Percentiles rank a stretch among this genome's conserved stretches.
Evolutionary conservation across 2,888 invertebrate genomes (phyloP).

Genomic region (Choreutis nemorana): DNA sequence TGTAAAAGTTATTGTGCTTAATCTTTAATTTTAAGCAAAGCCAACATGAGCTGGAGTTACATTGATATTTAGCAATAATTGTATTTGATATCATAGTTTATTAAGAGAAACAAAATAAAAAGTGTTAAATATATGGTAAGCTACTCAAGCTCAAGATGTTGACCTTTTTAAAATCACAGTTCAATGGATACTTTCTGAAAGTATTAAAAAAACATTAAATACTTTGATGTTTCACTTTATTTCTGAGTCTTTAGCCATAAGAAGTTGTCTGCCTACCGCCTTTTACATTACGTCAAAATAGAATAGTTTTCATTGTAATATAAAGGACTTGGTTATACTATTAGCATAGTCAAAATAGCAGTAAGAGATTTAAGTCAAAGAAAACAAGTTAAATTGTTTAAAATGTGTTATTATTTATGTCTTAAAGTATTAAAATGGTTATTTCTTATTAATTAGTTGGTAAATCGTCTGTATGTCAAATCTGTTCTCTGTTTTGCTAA

Average conservation of each 20-base stretch:
- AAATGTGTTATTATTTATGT: slow-evolving; percentile 68
- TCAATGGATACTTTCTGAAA: slow-evolving; percentile 4
- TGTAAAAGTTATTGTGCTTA: slow-evolving; percentile 27
- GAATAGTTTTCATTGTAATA: slow-evolving; percentile 54
- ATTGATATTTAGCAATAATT: slow-evolving; percentile 20
- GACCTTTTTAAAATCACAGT: slow-evolving; percentile 2
- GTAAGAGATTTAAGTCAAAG: slow-evolving; percentile 66
- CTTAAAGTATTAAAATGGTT: slow-evolving; percentile 67
- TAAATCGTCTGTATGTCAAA: slow-evolving; percentile 56
- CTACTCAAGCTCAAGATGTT: slow-evolving; percentile 8
- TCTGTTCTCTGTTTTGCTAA: slow-evolving; percentile 25
- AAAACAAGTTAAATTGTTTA: slow-evolving; percentile 66
- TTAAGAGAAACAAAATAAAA: slow-evolving; percentile 4
- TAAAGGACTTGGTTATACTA: slow-evolving; percentile 63
- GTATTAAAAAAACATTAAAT: too few species aligned
- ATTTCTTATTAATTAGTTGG: slow-evolving; percentile 67
- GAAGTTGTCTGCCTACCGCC: slow-evolving; percentile 65
- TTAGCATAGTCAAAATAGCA: slow-evolving; percentile 62
- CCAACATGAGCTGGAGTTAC: slow-evolving; percentile 23
- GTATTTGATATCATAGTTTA: slow-evolving; percentile 16
- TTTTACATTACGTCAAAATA: slow-evolving; percentile 63
- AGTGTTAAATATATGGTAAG: slow-evolving; percentile 9
- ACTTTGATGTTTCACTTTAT: slow-evolving; percentile 37
- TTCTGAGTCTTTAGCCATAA: slow-evolving; percentile 56
- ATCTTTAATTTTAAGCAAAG: slow-evolving; percentile 15